A percentile compares a stretch with the other conserved stretches of the same genome.
Conservation (phyloP, 2,797 vertebrate species). For the Chrosomus eos region DNA sequence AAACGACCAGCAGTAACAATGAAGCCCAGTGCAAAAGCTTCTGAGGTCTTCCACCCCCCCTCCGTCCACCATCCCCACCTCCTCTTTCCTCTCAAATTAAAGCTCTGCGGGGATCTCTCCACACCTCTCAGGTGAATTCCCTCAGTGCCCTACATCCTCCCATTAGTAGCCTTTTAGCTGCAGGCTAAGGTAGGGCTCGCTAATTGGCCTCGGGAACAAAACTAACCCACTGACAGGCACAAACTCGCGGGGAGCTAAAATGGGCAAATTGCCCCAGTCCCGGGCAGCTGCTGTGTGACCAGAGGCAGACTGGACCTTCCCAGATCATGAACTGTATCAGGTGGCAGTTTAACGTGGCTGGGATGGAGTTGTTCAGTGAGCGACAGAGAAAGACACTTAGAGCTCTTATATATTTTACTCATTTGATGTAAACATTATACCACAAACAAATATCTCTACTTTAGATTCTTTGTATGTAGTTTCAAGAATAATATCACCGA, state of each 20-base stretch:
- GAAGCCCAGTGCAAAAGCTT: constrained; percentile 98
- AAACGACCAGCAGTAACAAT: constrained; percentile 98
- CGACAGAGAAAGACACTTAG: neutral
- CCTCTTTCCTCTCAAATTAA: constrained; percentile 86
- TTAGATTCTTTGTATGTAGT: neutral
- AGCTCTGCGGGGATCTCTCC: constrained; percentile 91
- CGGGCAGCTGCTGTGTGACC: constrained; percentile 76
- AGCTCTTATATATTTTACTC: neutral
- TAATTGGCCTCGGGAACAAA: constrained; percentile 99
- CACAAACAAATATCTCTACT: constrained; percentile 8
- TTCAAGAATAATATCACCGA: constrained; percentile 1
- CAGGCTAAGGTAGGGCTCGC: constrained; percentile 96
- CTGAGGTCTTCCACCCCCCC: constrained; percentile 85
- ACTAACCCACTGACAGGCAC: constrained; percentile 97
- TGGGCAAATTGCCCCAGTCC: constrained; percentile 87
- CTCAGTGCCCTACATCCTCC: constrained; percentile 69
- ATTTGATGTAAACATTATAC: neutral
- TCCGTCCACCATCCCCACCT: constrained; percentile 65
- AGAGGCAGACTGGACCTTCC: constrained; percentile 76
- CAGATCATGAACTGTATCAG: constrained; percentile 70
- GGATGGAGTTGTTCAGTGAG: neutral
- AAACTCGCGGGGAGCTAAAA: constrained; percentile 88
- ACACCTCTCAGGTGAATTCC: constrained; percentile 92
- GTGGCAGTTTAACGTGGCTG: constrained; percentile 28
- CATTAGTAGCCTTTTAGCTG: constrained; percentile 95